Percentiles rank a stretch among this genome's conserved stretches.
phyloP scores from a whole-genome alignment of 2,113 vertebrate genomes.

The Todiramphus saurophagus region DNA sequence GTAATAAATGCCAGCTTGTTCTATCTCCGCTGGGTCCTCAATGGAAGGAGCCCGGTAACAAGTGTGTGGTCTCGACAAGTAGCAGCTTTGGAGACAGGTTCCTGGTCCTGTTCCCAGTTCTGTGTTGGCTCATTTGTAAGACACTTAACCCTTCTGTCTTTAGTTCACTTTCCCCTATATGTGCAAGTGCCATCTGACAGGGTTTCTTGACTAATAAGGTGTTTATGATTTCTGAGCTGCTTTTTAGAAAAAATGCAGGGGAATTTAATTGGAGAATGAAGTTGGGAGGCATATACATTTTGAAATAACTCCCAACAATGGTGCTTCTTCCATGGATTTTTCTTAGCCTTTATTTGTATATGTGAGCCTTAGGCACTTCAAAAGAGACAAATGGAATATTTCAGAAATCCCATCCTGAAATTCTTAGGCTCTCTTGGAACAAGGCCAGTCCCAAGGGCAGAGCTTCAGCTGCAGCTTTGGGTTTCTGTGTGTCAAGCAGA shows the following conservation, averaged over 20 bases:
- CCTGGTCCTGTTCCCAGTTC: slow-evolving; percentile 51
- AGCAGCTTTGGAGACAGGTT: slow-evolving; percentile 51
- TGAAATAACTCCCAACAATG: neutral
- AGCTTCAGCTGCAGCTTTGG: neutral
- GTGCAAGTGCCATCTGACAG: neutral
- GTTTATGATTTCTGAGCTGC: neutral
- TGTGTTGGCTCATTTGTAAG: slow-evolving; percentile 47
- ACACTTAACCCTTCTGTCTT: slow-evolving; percentile 57
- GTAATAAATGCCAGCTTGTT: neutral
- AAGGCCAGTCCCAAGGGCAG: neutral
- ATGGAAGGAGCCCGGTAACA: neutral
- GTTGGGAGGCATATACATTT: neutral
- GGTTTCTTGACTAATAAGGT: neutral
- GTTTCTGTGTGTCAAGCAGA: neutral
- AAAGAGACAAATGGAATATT: neutral
- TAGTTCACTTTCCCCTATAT: neutral
- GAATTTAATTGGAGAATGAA: neutral
- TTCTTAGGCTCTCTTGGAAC: neutral
- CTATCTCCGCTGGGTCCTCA: neutral
- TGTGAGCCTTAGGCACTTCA: accelerated
- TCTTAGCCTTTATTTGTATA: neutral
- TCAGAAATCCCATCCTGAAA: neutral
- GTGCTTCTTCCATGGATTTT: neutral
- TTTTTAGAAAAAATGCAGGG: neutral
- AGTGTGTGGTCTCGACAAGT: slow-evolving; percentile 58